A percentile compares a stretch with the other conserved stretches of the same genome.
Evolutionary conservation across 2,888 invertebrate genomes (phyloP).

Genomic region (Dilophus febrilis): DNA sequence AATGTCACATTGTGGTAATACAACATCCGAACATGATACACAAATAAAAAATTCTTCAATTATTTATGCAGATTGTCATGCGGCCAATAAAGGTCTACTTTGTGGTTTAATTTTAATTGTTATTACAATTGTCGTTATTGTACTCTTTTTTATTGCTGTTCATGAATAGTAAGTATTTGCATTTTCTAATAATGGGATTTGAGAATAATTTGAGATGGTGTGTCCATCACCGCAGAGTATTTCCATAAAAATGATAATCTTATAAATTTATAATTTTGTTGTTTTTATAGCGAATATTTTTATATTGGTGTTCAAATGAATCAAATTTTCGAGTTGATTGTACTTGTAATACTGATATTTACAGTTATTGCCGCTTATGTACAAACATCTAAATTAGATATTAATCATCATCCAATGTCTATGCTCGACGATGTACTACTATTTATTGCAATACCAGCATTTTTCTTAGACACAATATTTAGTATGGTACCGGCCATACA

Average conservation of each 20-base stretch:
- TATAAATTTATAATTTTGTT: constrained; percentile 1
- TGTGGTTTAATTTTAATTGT: constrained; percentile 35
- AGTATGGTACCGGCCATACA: constrained; percentile 47
- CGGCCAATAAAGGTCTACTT: constrained; percentile 58
- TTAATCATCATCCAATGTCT: constrained; percentile 45
- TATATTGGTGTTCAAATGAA: constrained; percentile 35
- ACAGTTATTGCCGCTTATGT: constrained; percentile 41
- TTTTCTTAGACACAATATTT: constrained; percentile 51
- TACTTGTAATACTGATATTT: constrained; percentile 40
- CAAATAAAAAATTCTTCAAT: constrained; percentile 39
- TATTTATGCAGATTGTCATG: constrained; percentile 56
- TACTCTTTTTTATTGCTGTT: constrained; percentile 40
- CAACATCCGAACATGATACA: constrained; percentile 31
- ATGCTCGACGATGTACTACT: constrained; percentile 51
- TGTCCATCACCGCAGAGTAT: constrained; percentile 4
- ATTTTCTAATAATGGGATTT: not conserved
- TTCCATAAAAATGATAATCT: no score
- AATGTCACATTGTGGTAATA: constrained; percentile 14
- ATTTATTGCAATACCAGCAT: constrained; percentile 54
- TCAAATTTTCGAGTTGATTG: constrained; percentile 33
- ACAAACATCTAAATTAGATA: constrained; percentile 45
- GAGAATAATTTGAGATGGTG: not conserved
- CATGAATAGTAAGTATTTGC: constrained; percentile 31
- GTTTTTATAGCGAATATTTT: constrained; percentile 29
- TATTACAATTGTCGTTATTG: constrained; percentile 38